Conservation (phyloP, 2,888 invertebrate genomes). For the Acrobasis consociella region DNA sequence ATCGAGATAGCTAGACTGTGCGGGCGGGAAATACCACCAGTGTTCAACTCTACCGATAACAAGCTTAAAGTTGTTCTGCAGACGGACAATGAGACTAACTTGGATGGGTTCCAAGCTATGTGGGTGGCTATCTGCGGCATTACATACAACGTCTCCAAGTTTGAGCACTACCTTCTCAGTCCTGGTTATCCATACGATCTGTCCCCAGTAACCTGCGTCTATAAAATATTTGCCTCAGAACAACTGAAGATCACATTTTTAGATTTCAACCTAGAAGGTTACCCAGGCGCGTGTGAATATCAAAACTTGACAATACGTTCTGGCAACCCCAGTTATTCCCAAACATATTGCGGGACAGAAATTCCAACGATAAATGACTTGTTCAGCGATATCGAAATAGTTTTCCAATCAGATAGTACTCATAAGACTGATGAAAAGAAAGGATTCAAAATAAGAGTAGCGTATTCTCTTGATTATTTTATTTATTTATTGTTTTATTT, state of each 20-base stretch:
- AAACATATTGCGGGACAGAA: conserved; percentile 51
- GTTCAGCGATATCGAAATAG: conserved; percentile 64
- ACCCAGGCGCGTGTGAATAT: conserved; percentile 58
- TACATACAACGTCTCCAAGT: conserved; percentile 77
- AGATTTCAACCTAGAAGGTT: conserved; percentile 79
- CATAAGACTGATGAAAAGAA: conserved; percentile 58
- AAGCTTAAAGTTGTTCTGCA: conserved; percentile 88
- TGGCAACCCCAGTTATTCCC: conserved; percentile 37
- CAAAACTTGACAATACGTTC: conserved; percentile 81
- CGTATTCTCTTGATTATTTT: conserved; percentile 84
- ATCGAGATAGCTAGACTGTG: conserved; percentile 83
- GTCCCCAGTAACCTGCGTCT: conserved; percentile 84
- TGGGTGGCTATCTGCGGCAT: conserved; percentile 89
- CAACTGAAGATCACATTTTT: conserved; percentile 74
- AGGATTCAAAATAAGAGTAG: conserved; percentile 81
- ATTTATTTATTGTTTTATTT: no score
- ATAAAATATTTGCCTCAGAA: conserved; percentile 72
- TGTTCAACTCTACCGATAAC: conserved; percentile 84
- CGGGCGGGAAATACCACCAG: conserved; percentile 83
- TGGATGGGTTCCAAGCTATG: conserved; percentile 88
- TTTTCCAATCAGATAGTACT: conserved; percentile 82
- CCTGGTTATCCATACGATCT: conserved; percentile 90
- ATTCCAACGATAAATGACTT: conserved; percentile 57
- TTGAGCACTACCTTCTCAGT: conserved; percentile 83
- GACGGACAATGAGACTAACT: conserved; percentile 84